These are phyloP conservation scores for Apamea crenata DNA, from an alignment of 2,888 invertebrate species.

Conservation along the genomic window DNA sequence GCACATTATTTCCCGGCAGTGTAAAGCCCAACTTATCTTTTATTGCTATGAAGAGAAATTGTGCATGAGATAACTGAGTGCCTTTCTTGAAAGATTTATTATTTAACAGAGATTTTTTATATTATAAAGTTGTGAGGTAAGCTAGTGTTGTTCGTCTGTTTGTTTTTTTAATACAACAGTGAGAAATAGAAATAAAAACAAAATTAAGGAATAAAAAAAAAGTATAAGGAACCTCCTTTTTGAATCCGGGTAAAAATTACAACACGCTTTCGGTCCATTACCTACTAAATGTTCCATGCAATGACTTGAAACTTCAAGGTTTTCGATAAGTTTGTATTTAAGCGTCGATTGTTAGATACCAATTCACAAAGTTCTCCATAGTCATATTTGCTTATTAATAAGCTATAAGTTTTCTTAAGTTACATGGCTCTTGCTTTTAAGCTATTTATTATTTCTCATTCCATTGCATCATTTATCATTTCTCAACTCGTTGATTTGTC, in stretches of 20 bases:
- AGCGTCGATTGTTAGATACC: not conserved
- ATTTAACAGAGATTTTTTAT: constrained; percentile 1
- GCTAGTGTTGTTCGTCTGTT: not conserved
- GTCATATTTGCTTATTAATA: not conserved
- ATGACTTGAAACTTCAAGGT: not conserved
- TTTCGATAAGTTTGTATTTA: no score
- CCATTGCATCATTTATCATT: not conserved
- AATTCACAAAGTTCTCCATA: not conserved
- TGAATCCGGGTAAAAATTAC: not conserved
- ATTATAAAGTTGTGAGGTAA: not conserved
- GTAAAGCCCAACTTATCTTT: constrained; percentile 45
- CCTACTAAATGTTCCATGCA: not conserved
- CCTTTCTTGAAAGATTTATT: constrained; percentile 11
- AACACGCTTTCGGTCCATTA: not conserved
- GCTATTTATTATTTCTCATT: not conserved
- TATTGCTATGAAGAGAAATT: constrained; percentile 48
- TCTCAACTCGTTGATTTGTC: not conserved
- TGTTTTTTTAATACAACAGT: not conserved
- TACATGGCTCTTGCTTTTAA: not conserved
- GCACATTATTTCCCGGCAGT: constrained; percentile 46
- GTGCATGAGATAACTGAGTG: constrained; percentile 34
- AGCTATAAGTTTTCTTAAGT: not conserved
- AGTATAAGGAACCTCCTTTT: not conserved
- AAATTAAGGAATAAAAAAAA: not conserved
- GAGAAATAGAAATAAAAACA: not conserved